phyloP scores from a whole-genome alignment of 2,888 invertebrate genomes.

The Deilephila elpenor region DNA sequence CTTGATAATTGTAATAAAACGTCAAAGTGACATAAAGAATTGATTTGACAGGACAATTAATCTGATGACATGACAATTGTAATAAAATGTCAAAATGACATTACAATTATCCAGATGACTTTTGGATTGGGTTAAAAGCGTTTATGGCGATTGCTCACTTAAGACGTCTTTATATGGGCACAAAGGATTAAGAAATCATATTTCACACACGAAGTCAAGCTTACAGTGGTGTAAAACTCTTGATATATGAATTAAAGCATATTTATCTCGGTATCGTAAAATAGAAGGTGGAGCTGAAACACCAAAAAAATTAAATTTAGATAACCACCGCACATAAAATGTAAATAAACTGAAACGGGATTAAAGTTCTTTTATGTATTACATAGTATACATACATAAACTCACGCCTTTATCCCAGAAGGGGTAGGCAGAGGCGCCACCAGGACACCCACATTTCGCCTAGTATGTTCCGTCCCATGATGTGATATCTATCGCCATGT shows the following conservation, averaged over 20 bases:
- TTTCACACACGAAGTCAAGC: background rate
- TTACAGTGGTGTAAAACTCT: background rate
- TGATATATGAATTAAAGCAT: background rate
- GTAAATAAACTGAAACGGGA: no score
- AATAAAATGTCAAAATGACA: conserved; percentile 1
- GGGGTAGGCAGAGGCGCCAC: no score
- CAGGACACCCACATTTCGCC: no score
- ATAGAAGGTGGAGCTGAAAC: no score
- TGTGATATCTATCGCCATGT: no score
- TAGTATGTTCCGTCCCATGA: no score
- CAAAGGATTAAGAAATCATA: background rate
- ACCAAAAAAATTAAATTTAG: no score
- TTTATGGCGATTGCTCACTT: background rate
- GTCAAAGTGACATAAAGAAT: background rate
- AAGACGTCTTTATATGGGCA: background rate
- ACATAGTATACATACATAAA: no score
- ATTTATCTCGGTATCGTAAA: no score
- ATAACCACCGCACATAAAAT: no score
- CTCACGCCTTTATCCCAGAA: no score
- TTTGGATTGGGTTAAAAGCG: background rate
- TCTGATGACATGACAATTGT: background rate
- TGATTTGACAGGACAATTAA: background rate
- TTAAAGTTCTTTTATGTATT: no score
- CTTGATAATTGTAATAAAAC: background rate
- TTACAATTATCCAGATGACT: conserved; percentile 3